Conservation (phyloP, 2,113 vertebrate species). For the Coregonus clupeaformis region DNA sequence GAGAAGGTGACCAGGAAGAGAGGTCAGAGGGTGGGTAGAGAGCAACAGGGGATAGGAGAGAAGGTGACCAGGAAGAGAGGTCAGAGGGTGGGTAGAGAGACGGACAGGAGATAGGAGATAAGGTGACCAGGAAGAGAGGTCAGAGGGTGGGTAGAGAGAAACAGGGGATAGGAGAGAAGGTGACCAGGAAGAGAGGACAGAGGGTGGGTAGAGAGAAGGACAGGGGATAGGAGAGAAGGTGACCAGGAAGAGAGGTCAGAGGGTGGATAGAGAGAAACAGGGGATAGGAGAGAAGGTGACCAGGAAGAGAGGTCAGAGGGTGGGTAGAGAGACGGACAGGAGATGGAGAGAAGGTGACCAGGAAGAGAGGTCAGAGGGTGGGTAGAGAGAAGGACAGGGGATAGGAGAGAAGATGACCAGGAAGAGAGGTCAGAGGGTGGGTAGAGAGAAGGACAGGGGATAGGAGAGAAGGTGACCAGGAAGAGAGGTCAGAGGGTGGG, state of each 20-base stretch:
- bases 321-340: background rate
- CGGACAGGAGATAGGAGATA: too few species aligned
- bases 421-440: too few species aligned
- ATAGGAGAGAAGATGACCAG: conserved; percentile 22
- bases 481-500: too few species aligned
- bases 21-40: too few species aligned
- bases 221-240: too few species aligned
- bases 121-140: background rate
- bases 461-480: too few species aligned
- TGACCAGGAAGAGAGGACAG: background rate
- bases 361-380: background rate
- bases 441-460: conserved; percentile 4
- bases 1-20: too few species aligned
- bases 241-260: background rate
- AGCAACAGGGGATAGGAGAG: background rate
- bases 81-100: background rate
- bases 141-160: background rate
- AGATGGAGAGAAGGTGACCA: background rate
- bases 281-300: background rate
- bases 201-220: background rate
- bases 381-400: conserved; percentile 23
- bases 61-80: too few species aligned
- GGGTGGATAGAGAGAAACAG: too few species aligned
- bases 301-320: background rate
- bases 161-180: background rate